Conservation (phyloP, 2,113 vertebrate genomes). For the Mionectes macconnelli region DNA sequence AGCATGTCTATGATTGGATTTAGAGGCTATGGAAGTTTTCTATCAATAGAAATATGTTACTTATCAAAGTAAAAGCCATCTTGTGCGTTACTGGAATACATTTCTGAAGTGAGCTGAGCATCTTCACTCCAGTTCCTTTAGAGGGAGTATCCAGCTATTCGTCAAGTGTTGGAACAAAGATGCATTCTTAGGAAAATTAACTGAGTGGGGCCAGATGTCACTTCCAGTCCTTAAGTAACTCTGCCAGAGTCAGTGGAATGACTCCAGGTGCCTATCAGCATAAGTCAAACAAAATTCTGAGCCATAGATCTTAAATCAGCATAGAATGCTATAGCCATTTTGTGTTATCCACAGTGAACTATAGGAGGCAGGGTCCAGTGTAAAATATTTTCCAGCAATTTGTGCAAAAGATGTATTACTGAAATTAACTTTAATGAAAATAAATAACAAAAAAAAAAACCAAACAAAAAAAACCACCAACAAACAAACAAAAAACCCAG, state of each 20-base stretch:
- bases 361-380: not conserved
- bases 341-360: not conserved
- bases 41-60: not conserved
- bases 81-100: not conserved
- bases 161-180: not conserved
- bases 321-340: not conserved
- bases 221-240: not conserved
- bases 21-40: not conserved
- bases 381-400: not conserved
- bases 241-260: not conserved
- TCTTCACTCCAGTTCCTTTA: not conserved
- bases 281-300: not conserved
- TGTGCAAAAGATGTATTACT: not conserved
- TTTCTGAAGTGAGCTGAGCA: not conserved
- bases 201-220: not conserved
- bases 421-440: not conserved
- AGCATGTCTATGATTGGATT: not conserved
- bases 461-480: not conserved
- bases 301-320: not conserved
- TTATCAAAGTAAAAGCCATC: not conserved
- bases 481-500: not conserved
- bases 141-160: not conserved
- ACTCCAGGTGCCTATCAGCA: not conserved
- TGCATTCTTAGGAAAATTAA: not conserved
- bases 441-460: not conserved